Base-by-base conservation (phyloP, 2,797 vertebrate genomes). In the Crocodylus rhombifer region DNA sequence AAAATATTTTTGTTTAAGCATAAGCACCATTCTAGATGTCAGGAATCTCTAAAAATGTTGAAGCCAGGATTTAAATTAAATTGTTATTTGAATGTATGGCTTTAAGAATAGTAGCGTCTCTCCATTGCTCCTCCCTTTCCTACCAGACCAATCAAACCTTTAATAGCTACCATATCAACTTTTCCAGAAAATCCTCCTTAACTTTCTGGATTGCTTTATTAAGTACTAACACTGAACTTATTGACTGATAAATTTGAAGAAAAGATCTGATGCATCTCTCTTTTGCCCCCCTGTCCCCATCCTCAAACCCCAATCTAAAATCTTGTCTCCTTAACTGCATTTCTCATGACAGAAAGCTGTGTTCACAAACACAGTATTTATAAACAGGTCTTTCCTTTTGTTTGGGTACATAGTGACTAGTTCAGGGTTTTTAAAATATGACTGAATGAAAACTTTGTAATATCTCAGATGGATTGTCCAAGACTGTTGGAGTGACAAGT, bases 131-230 rank as follows among this genome's bases (percentile, higher is more conserved):
- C 71, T 95, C 90, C 79, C n/a, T 92, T 95, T 77, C 87, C 89
- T 95, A 71, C 14, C 51, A 86, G 93, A 86, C 87, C 86, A 56
- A 88, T 81, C 90, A 89, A 75, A 20, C 86, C 79, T 67, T 95
- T 94, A 95, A 94, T 95, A 86, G 79, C 84, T 95, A 89, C 64
- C 81, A 6, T 36, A 81, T 94, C 96, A 96, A 96, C 94, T 91
- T 85, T 93, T 94, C 87, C 93, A 86, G 95, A 95, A 96, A 96
- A 95, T 92, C 92, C 69, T 17, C 30, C 51, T 60, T 30, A 84
- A 89, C 74, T 91, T 97, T 21, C 93, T 91, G 85, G 82, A 83
- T 96, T 85, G 93, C 60, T 90, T 77, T 89, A 60, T 71, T 84
- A 80, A 42, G 94, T 92, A 91, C 57, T 67, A 25, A 25, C 13